A percentile compares a stretch with the other conserved stretches of the same genome.
phyloP scores from a whole-genome alignment of 2,888 invertebrate genomes.

The Agriopis marginaria region DNA sequence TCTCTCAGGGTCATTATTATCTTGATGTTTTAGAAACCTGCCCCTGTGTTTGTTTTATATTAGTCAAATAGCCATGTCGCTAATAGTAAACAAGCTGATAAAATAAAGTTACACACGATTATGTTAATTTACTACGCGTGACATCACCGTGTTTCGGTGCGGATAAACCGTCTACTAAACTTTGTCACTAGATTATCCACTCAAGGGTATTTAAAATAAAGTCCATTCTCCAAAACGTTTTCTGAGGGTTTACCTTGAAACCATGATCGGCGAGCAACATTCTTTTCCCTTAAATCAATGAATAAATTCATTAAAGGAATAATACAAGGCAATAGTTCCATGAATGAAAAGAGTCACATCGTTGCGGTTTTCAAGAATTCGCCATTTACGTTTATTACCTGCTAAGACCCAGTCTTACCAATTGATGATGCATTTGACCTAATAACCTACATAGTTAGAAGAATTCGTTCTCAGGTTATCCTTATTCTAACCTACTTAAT shows the following conservation, averaged over 20 bases:
- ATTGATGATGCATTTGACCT: slow-evolving; percentile 25
- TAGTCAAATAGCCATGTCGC: slow-evolving; percentile 44
- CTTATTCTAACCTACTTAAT: slow-evolving; percentile 1
- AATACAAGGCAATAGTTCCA: slow-evolving; percentile 11
- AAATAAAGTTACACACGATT: slow-evolving; percentile 50
- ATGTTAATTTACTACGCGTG: slow-evolving; percentile 74
- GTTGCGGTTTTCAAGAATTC: slow-evolving; percentile 18
- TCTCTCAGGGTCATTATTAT: not conserved
- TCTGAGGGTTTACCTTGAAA: slow-evolving; percentile 10
- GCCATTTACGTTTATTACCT: slow-evolving; percentile 20
- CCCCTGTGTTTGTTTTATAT: slow-evolving; percentile 33
- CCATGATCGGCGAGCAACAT: slow-evolving; percentile 1
- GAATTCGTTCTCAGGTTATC: slow-evolving; percentile 4
- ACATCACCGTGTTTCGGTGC: slow-evolving; percentile 61
- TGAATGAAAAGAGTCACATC: slow-evolving; percentile 16
- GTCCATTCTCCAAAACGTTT: slow-evolving; percentile 6
- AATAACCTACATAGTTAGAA: slow-evolving; percentile 11
- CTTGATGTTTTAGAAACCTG: slow-evolving; percentile 5
- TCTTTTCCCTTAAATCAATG: slow-evolving; percentile 12
- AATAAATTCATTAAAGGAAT: slow-evolving; percentile 10
- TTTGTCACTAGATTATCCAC: slow-evolving; percentile 9
- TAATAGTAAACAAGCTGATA: slow-evolving; percentile 41
- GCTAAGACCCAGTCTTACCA: not conserved
- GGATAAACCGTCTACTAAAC: slow-evolving; percentile 26
- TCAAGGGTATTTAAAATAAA: not conserved